These are phyloP conservation scores for Spinus olivaceus DNA, from an alignment of 2,797 vertebrate species.

Conservation along the genomic window DNA sequence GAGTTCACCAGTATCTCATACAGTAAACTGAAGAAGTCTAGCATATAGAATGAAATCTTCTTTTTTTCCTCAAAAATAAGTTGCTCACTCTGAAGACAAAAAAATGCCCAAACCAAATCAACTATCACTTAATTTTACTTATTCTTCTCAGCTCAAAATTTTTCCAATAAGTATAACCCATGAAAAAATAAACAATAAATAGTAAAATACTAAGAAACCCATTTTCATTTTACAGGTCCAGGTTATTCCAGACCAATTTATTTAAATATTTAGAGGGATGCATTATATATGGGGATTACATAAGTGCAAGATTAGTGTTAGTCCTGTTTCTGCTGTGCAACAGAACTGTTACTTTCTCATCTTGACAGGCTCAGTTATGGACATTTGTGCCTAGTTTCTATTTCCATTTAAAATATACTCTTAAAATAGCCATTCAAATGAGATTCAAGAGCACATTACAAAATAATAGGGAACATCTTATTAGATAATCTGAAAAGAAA, in stretches of 20 bases:
- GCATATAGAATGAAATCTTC: not conserved
- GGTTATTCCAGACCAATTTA: not conserved
- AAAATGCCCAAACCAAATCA: not conserved
- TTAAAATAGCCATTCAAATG: not conserved
- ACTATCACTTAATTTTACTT: not conserved
- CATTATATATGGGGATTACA: not conserved
- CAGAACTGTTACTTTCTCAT: not conserved
- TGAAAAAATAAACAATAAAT: not conserved
- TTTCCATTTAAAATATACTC: not conserved
- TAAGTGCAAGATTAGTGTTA: not conserved
- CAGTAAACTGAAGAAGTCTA: not conserved
- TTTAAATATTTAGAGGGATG: not conserved
- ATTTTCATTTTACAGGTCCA: not conserved
- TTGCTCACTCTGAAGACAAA: not conserved
- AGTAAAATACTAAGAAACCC: not conserved
- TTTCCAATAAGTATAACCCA: not conserved
- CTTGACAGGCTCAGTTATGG: not conserved
- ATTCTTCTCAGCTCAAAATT: not conserved
- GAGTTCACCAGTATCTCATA: constrained; percentile 1
- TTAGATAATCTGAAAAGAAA: not conserved
- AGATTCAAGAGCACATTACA: not conserved
- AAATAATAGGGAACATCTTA: not conserved
- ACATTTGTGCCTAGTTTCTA: not conserved
- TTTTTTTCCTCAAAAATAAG: not conserved
- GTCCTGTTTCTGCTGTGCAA: not conserved